Conservation (phyloP, 1,140 invertebrate species). For the Cyclargus thomasi region DNA sequence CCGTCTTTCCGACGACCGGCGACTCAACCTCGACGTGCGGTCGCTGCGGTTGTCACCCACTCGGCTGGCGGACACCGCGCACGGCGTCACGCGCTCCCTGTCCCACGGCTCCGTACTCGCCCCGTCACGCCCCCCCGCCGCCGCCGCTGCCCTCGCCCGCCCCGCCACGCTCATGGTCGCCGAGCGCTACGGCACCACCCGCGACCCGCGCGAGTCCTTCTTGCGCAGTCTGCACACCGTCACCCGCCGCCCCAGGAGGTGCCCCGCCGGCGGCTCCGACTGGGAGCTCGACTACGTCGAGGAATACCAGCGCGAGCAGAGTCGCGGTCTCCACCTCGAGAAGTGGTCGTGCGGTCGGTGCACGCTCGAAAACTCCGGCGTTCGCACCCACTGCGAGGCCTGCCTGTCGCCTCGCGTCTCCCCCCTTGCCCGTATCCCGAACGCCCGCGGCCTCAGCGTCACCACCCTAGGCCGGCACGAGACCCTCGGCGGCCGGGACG, state of each 20-base stretch:
- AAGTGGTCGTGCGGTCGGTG: slow-evolving; percentile 86
- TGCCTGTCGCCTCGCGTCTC: slow-evolving; percentile 74
- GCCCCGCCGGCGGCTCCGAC: slow-evolving; percentile 63
- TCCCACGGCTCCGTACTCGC: slow-evolving; percentile 70
- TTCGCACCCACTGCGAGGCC: slow-evolving; percentile 80
- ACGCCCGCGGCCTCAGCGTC: slow-evolving; percentile 61
- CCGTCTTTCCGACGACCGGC: slow-evolving; percentile 51
- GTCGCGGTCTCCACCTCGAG: slow-evolving; percentile 57
- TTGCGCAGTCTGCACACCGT: slow-evolving; percentile 66
- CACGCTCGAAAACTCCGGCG: slow-evolving; percentile 82
- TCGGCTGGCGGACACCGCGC: slow-evolving; percentile 55
- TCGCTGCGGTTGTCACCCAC: slow-evolving; percentile 59
- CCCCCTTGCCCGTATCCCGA: slow-evolving; percentile 52
- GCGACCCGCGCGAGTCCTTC: slow-evolving; percentile 58
- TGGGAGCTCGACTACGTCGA: slow-evolving; percentile 70
- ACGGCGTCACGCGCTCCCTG: slow-evolving; percentile 66
- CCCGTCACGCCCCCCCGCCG: slow-evolving; percentile 49
- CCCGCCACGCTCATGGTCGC: slow-evolving; percentile 66
- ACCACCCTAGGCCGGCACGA: slow-evolving; percentile 67
- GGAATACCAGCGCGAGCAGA: slow-evolving; percentile 65
- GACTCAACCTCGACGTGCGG: slow-evolving; percentile 57
- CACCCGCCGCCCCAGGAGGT: slow-evolving; percentile 57
- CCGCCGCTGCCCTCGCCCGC: slow-evolving; percentile 53
- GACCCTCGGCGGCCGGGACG: slow-evolving; percentile 52
- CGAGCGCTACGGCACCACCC: slow-evolving; percentile 54